Evolutionary conservation across 2,888 invertebrate genomes (phyloP), one percentile per base, ranked within the genome.

Genomic region (Chalcis sispes): DNA sequence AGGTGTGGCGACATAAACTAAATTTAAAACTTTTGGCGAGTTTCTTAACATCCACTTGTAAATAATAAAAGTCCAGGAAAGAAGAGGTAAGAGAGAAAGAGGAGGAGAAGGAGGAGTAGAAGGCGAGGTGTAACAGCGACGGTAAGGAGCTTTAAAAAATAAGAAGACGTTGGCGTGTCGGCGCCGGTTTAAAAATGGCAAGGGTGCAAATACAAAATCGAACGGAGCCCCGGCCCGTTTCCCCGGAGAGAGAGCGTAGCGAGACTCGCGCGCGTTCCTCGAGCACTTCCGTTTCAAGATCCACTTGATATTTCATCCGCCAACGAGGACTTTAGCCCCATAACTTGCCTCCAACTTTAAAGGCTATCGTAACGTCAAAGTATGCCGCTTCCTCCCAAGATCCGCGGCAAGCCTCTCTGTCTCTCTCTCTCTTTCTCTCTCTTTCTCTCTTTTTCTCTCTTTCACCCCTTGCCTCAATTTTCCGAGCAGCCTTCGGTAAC

Each of bases 221-320:
- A 75, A 69, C 59, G 13, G 54, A 61, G 66, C n/a, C 10, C 5
- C 23, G 18, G 42, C 10, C 42, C 20, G 27, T 18, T 56, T 56
- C 40, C 32, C 15, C 23, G 32, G 15, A 13, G 59, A 20, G 58
- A 25, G 48, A 52, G 32, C 18, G 18, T 18, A n/a, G 29, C 20
- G 52, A 42, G 18, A 27, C n/a, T 46, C 4, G 62, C 27, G 25
- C 46, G 27, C 13, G 40, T 54, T 10, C 23, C 7, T 54, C 46
- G 18, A 56, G 72, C 74, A 78, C 76, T 77, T 80, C 72, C 78
- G 70, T 75, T 70, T 74, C 66, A 59, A 62, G 78, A 79, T 75
- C 76, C 77, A 78, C 78, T 78, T 80, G 79, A 80, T 80, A 80
- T 80, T 80, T 77, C 76, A 79, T 78, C 70, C 72, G 40, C 67